Evolutionary conservation across 2,888 invertebrate species (phyloP).

Genomic region (Schizotus pectinicornis): DNA sequence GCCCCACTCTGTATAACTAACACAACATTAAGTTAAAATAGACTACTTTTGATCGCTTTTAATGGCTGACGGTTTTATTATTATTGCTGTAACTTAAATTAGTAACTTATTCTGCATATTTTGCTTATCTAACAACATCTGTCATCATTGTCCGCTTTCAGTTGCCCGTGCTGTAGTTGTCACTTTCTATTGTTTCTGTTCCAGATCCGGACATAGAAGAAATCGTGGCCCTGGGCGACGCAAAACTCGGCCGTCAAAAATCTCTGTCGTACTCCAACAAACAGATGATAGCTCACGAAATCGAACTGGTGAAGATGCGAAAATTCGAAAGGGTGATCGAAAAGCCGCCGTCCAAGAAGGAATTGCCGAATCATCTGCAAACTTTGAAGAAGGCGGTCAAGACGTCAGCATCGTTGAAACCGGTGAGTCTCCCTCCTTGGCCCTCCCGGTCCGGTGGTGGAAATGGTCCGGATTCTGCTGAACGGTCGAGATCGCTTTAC

Average conservation of each 20-base stretch:
- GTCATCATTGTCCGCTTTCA: too few species aligned
- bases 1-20: too few species aligned
- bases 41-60: too few species aligned
- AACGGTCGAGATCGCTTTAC: background rate
- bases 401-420: slow-evolving; percentile 54
- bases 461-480: background rate
- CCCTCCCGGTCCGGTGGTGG: background rate
- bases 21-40: too few species aligned
- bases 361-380: slow-evolving; percentile 75
- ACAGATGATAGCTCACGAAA: slow-evolving; percentile 82
- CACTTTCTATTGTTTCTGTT: slow-evolving; percentile 39
- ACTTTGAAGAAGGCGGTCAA: slow-evolving; percentile 65
- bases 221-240: slow-evolving; percentile 59
- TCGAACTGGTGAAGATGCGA: slow-evolving; percentile 76
- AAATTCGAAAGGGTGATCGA: slow-evolving; percentile 31
- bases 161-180: slow-evolving; percentile 32
- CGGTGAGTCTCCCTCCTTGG: slow-evolving; percentile 41
- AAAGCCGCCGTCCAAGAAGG: slow-evolving; percentile 34
- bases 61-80: too few species aligned
- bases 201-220: slow-evolving; percentile 83
- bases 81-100: too few species aligned
- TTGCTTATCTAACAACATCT: too few species aligned
- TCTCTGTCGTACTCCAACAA: slow-evolving; percentile 70
- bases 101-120: too few species aligned
- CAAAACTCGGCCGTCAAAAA: slow-evolving; percentile 38